These are phyloP conservation scores for Apostichopus japonicus DNA, from an alignment of 35 echinoderm and acorn worm genomes.

Conservation along the genomic window DNA sequence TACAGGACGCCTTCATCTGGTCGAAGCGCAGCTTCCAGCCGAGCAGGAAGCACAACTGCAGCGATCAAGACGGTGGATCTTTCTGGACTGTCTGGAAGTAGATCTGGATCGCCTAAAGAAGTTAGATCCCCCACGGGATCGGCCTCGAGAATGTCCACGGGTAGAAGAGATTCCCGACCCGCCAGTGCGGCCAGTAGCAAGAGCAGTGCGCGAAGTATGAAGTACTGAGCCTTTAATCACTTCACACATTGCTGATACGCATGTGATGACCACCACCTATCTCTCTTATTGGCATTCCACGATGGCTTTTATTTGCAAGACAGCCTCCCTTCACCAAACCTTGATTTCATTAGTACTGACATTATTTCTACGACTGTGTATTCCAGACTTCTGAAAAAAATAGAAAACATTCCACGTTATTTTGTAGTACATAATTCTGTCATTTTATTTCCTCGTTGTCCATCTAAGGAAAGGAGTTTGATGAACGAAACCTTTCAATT, in stretches of 20 bases:
- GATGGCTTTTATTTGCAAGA: not conserved
- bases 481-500: too few relatives aligned
- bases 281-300: slow-evolving; percentile 2
- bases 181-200: slow-evolving; percentile 63
- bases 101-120: slow-evolving; percentile 59
- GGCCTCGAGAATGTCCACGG: slow-evolving; percentile 33
- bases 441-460: too few relatives aligned
- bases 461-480: too few relatives aligned
- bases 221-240: not conserved
- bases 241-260: not conserved
- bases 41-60: slow-evolving; percentile 59
- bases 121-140: slow-evolving; percentile 42
- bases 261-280: not conserved
- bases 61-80: slow-evolving; percentile 76
- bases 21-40: slow-evolving; percentile 77
- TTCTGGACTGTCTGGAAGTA: slow-evolving; percentile 66
- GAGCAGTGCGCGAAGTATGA: slow-evolving; percentile 58
- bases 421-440: too few relatives aligned
- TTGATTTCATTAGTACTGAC: too few relatives aligned
- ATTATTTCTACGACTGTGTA: too few relatives aligned
- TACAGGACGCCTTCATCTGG: slow-evolving; percentile 85
- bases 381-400: too few relatives aligned
- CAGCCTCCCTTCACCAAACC: too few relatives aligned
- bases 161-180: slow-evolving; percentile 54
- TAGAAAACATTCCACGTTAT: too few relatives aligned